Conservation (phyloP, 2,888 invertebrate genomes). For the Noctua comes region DNA sequence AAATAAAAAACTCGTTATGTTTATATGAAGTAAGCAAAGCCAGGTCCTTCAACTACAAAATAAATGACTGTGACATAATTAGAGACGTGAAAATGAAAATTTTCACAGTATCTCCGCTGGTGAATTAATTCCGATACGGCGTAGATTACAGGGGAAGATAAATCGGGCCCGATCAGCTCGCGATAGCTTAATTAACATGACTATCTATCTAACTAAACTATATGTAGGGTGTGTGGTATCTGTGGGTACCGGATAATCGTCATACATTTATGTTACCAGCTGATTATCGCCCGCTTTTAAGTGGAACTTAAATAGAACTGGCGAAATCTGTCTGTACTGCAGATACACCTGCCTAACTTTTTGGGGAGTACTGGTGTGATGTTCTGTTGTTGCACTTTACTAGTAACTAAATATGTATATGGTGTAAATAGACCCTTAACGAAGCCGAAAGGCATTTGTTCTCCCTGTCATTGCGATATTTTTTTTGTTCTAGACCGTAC, state of each 20-base stretch:
- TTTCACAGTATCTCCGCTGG: constrained; percentile 49
- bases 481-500: too few species aligned
- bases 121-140: constrained; percentile 67
- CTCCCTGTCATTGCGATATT: too few species aligned
- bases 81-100: constrained; percentile 48
- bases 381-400: too few species aligned
- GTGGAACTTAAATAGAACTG: background rate
- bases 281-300: background rate
- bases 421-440: too few species aligned
- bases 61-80: constrained; percentile 33
- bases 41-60: constrained; percentile 3
- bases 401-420: too few species aligned
- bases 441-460: too few species aligned
- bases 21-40: background rate
- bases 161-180: constrained; percentile 64
- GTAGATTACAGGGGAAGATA: constrained; percentile 71
- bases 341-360: background rate
- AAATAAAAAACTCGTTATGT: too few species aligned
- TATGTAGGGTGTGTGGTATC: constrained; percentile 26
- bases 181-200: constrained; percentile 72
- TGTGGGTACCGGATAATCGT: constrained; percentile 10
- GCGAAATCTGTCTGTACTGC: background rate
- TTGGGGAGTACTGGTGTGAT: background rate
- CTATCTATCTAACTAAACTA: constrained; percentile 64
- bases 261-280: background rate